These are phyloP conservation scores for Molossus molossus DNA, from an alignment of 2,797 vertebrate genomes.

Conservation along the genomic window DNA sequence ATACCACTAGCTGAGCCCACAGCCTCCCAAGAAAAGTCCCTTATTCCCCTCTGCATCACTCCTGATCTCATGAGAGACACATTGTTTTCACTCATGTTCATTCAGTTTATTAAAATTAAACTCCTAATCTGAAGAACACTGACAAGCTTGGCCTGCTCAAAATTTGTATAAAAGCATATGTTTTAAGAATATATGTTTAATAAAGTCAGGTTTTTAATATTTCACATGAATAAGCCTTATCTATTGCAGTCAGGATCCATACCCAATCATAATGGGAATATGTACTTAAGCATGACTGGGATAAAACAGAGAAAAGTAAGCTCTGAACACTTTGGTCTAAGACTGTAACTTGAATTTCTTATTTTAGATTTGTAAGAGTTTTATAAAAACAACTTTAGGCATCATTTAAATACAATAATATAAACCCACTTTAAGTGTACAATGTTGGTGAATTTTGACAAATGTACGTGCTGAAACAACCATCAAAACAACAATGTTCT, in stretches of 20 bases:
- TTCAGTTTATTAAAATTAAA: background rate
- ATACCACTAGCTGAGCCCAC: background rate
- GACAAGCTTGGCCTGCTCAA: background rate
- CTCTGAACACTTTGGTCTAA: background rate
- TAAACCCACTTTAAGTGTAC: background rate
- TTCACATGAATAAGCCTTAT: background rate
- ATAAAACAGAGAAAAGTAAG: background rate
- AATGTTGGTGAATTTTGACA: constrained; percentile 9
- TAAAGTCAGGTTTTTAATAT: background rate
- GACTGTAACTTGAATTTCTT: background rate
- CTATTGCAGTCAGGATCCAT: background rate
- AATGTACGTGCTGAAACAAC: background rate
- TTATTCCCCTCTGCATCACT: background rate
- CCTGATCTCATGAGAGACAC: background rate
- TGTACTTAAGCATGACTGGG: background rate
- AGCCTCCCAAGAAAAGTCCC: background rate
- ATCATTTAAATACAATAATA: background rate
- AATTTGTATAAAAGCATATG: background rate
- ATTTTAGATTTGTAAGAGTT: background rate
- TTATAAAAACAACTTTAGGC: background rate
- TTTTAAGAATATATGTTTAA: background rate
- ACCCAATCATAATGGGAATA: background rate
- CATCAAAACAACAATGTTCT: background rate
- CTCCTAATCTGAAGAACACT: background rate
- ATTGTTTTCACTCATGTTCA: background rate